phyloP scores from a whole-genome alignment of 1,140 invertebrate species.

The Procambarus clarkii region DNA sequence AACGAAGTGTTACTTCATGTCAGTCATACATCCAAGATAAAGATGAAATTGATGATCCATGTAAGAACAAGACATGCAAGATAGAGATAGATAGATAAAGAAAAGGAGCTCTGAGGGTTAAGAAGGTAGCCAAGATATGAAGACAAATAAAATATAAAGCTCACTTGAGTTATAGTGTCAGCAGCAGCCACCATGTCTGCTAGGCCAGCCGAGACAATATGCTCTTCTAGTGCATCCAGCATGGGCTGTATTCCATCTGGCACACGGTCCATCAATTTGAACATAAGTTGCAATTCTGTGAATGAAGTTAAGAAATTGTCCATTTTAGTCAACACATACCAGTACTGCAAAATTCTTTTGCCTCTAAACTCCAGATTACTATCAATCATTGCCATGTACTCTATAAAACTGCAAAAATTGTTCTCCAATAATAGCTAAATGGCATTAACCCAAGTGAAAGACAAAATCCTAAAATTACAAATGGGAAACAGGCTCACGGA shows the following conservation, averaged over 20 bases:
- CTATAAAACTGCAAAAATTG: too few species aligned
- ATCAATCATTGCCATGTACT: not conserved
- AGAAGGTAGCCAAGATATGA: not conserved
- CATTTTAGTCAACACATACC: not conserved
- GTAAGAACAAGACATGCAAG: too few species aligned
- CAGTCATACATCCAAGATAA: too few species aligned
- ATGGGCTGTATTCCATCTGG: conserved; percentile 93
- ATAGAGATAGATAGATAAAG: too few species aligned
- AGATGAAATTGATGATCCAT: too few species aligned
- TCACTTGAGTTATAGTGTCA: conserved; percentile 91
- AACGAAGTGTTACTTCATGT: too few species aligned
- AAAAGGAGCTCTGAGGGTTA: too few species aligned
- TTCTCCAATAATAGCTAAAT: too few species aligned
- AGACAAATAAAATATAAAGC: conserved; percentile 48
- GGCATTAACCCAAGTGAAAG: too few species aligned
- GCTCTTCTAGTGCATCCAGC: conserved; percentile 92
- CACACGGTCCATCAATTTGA: conserved; percentile 95
- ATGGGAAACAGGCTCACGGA: too few species aligned
- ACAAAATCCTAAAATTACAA: too few species aligned
- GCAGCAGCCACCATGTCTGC: conserved; percentile 98
- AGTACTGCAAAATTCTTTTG: too few species aligned
- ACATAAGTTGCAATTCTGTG: conserved; percentile 89
- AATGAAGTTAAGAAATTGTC: not conserved
- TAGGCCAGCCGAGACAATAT: conserved; percentile 94
- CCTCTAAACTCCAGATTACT: not conserved